phyloP scores from a whole-genome alignment of 2,888 invertebrate genomes.

The Rutpela maculata region DNA sequence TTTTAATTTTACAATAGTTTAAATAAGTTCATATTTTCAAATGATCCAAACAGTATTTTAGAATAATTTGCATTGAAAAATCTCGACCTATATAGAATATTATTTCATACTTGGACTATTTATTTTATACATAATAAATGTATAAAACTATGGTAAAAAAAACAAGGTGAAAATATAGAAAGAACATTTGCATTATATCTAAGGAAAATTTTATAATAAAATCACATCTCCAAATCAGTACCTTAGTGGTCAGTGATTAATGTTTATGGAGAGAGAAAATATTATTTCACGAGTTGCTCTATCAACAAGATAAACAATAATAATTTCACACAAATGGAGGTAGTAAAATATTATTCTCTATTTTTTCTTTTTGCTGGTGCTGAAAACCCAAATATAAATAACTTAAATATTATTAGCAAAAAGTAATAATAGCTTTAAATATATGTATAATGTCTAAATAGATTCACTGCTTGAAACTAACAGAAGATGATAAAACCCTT shows the following conservation, averaged over 20 bases:
- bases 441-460: neutral
- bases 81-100: neutral
- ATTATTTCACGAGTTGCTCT: neutral
- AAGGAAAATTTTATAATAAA: neutral
- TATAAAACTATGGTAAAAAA: neutral
- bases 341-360: neutral
- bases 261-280: neutral
- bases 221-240: neutral
- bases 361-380: neutral
- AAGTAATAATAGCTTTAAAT: neutral
- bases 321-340: neutral
- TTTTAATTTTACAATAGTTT: no score
- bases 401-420: neutral
- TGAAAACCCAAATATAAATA: neutral
- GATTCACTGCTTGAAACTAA: slow-evolving; percentile 39
- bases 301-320: neutral
- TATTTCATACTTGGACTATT: neutral
- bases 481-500: slow-evolving; percentile 26
- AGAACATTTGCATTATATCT: no score
- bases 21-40: no score
- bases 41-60: no score
- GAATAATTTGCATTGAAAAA: neutral
- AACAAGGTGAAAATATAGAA: no score
- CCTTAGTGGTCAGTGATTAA: neutral
- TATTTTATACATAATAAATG: neutral